A percentile compares a stretch with the other conserved stretches of the same genome.
Evolutionary conservation across 1,140 invertebrate species (phyloP).

Genomic region (Bombus cullumanus): DNA sequence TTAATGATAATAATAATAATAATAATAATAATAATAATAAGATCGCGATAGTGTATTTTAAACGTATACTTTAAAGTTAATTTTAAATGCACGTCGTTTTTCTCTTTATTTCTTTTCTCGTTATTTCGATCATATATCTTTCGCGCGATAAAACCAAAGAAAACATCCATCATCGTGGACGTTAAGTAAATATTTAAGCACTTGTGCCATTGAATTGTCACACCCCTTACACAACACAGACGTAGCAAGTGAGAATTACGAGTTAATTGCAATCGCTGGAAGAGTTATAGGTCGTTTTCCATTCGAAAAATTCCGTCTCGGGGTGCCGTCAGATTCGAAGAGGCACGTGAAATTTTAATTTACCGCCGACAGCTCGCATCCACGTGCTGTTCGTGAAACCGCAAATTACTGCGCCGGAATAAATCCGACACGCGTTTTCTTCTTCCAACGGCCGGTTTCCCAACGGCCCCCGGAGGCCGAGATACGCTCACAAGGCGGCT

Average conservation of each 20-base stretch:
- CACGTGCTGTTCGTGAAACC: slow-evolving; percentile 26
- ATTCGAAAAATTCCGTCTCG: background rate
- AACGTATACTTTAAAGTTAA: too few species aligned
- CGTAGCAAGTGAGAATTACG: background rate
- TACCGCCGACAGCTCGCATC: slow-evolving; percentile 14
- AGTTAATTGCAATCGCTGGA: slow-evolving; percentile 14
- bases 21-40: too few species aligned
- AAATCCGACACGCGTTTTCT: slow-evolving; percentile 20
- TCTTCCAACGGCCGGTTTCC: background rate
- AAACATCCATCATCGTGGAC: background rate
- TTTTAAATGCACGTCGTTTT: background rate
- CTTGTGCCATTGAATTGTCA: background rate
- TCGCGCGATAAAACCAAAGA: background rate
- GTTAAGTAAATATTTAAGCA: background rate
- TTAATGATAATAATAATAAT: too few species aligned
- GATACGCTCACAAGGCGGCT: background rate
- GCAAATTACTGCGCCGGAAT: slow-evolving; percentile 20
- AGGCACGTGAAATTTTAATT: slow-evolving; percentile 42
- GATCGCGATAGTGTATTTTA: background rate
- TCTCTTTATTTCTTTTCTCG: background rate
- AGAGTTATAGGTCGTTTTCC: slow-evolving; percentile 11
- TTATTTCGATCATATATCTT: background rate
- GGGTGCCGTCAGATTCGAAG: background rate
- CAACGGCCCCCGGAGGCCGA: background rate
- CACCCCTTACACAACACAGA: background rate